Evolutionary conservation across 2,797 vertebrate genomes (phyloP).

Genomic region (Microchirus variegatus): DNA sequence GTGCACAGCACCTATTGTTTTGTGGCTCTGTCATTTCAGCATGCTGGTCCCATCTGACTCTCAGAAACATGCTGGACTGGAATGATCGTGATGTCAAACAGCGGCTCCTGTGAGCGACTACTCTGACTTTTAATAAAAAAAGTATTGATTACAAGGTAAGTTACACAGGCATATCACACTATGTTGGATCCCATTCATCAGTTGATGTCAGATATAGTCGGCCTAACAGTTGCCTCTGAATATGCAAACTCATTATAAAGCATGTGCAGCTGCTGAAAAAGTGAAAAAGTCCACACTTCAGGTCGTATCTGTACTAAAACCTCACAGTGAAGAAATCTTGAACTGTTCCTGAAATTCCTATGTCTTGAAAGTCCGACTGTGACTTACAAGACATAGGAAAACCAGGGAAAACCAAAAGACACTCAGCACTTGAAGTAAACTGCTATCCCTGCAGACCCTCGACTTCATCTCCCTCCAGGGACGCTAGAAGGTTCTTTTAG

Average conservation of each 20-base stretch:
- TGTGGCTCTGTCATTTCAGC: constrained; percentile 58
- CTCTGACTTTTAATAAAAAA: constrained; percentile 35
- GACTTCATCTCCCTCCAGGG: too few relatives aligned
- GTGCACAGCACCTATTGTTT: constrained; percentile 44
- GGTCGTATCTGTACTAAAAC: neutral
- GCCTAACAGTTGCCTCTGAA: constrained; percentile 11
- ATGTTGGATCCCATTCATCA: constrained; percentile 8
- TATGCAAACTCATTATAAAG: neutral
- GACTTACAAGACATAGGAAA: too few relatives aligned
- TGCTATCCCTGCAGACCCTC: too few relatives aligned
- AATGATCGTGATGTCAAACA: constrained; percentile 32
- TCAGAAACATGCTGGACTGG: constrained; percentile 16
- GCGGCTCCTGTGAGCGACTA: constrained; percentile 25
- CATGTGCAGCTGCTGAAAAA: neutral
- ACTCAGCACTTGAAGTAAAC: too few relatives aligned
- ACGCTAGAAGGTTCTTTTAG: too few relatives aligned
- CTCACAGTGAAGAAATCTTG: neutral
- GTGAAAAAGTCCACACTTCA: neutral
- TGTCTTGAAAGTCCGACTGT: too few relatives aligned
- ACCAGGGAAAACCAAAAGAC: too few relatives aligned
- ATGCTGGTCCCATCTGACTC: constrained; percentile 46
- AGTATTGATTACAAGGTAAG: constrained; percentile 23
- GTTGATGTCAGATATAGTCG: neutral
- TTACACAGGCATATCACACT: constrained; percentile 1
- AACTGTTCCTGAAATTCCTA: too few relatives aligned